Percentiles rank a stretch among this genome's conserved stretches.
Evolutionary conservation across 2,797 vertebrate species (phyloP).

Genomic region (Chaetophractus vellerosus): DNA sequence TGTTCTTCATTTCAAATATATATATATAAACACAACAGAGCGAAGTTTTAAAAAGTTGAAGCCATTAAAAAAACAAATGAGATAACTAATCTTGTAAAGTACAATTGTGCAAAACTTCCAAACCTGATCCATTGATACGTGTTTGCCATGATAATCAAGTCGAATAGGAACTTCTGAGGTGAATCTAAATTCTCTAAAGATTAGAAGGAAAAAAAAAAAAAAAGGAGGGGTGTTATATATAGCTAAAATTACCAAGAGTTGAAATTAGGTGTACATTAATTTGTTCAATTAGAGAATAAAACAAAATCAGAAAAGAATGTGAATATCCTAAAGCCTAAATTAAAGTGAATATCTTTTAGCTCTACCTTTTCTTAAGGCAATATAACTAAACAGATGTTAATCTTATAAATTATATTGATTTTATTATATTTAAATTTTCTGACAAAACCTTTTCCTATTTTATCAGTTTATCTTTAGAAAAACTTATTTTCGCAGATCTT

Average conservation of each 20-base stretch:
- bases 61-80: background rate
- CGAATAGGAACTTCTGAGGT: conserved; percentile 98
- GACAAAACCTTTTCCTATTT: conserved; percentile 22
- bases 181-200: conserved; percentile 97
- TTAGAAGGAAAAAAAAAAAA: conserved; percentile 54
- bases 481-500: conserved; percentile 7
- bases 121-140: conserved; percentile 99
- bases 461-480: conserved; percentile 52
- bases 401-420: background rate
- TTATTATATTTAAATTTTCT: conserved; percentile 18
- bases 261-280: background rate
- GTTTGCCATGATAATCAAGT: conserved; percentile 98
- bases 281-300: conserved; percentile 42
- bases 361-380: conserved; percentile 14
- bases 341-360: conserved; percentile 30
- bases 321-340: background rate
- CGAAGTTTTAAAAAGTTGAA: conserved; percentile 26
- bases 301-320: conserved; percentile 32
- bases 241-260: background rate
- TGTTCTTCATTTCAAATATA: background rate
- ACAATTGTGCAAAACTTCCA: conserved; percentile 58
- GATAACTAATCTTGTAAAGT: background rate
- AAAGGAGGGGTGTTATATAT: conserved; percentile 25
- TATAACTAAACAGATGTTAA: background rate
- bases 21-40: background rate